Evolutionary conservation across 2,888 invertebrate species (phyloP), one percentile per base, ranked within the genome.

Genomic region (Melinaea marsaeus): DNA sequence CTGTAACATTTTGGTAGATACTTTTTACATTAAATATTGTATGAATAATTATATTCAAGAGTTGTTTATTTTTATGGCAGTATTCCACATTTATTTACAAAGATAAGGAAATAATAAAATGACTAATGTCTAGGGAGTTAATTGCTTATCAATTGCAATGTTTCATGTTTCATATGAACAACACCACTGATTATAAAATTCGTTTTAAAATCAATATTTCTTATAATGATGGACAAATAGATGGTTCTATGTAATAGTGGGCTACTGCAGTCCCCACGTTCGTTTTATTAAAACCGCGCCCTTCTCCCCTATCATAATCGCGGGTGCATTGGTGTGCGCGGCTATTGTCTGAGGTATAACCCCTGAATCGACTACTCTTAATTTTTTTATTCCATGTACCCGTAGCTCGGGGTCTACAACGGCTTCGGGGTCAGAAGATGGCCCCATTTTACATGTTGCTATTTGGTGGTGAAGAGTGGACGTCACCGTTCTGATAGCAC

Each of bases 241-340:
- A n/a, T 48, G 9, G 7, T 51, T 32, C 9, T n/a, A 35, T 37
- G 33, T 37, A 11, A 13, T n/a, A 46, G 33, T 58, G 54, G 42
- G 13, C 60, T 65, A 67, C 55, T 9, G 55, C 55, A 84, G 70
- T 57, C 73, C 80, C 93, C 93, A 93, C 59, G 84, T 81, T 47
- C 77, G 75, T 69, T 91, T 92, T 59, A 94, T 92, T 79, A 94
- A 86, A 76, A 93, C 94, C 0, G 94, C 92, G 3, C 92, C 94
- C 72, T 94, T 95, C 81, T 95, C 95, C 0, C 93, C 95, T 42
- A 95, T 92, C 94, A 95, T 94, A 51, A 94, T 92, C 0, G 93
- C 92, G 3, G 93, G 93, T 0, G 93, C 94, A 61, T 93, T 92
- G 0, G 94, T 94, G 78, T 95, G 94, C 0, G 93, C 92, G 7